Conservation (phyloP, 2,888 invertebrate species). For the Phalangium opilio region DNA sequence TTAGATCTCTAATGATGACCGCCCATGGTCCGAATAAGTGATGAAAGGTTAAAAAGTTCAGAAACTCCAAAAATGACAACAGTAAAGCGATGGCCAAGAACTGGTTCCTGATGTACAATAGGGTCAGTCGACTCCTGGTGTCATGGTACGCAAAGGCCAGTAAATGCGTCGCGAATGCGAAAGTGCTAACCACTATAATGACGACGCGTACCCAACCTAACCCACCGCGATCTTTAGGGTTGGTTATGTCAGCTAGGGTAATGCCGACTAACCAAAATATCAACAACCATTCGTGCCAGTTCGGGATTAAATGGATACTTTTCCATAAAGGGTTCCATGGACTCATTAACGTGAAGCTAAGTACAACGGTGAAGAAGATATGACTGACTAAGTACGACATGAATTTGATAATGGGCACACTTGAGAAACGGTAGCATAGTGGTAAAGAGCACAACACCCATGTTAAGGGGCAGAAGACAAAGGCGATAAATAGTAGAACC, state of each 20-base stretch:
- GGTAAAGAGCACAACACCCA: conserved; percentile 94
- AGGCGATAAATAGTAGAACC: conserved; percentile 76
- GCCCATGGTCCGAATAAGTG: conserved; percentile 99
- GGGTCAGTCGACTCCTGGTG: conserved; percentile 51
- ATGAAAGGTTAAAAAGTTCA: conserved; percentile 96
- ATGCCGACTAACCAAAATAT: conserved; percentile 89
- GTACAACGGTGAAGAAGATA: conserved; percentile 85
- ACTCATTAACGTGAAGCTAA: conserved; percentile 52
- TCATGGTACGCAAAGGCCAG: conserved; percentile 40
- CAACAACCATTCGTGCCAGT: conserved; percentile 92
- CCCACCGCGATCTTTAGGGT: conserved; percentile 93
- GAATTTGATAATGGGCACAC: conserved; percentile 98
- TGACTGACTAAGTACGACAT: conserved; percentile 99
- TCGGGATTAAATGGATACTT: conserved; percentile 52
- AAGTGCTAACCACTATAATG: conserved; percentile 51
- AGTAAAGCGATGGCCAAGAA: conserved; percentile 89
- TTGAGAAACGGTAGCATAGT: conserved; percentile 84
- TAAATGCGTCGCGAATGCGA: conserved; percentile 77
- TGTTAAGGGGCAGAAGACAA: conserved; percentile 85
- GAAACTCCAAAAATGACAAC: conserved; percentile 89
- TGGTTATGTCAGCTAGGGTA: conserved; percentile 86
- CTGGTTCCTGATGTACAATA: conserved; percentile 85
- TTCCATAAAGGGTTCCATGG: conserved; percentile 31
- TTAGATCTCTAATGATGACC: conserved; percentile 76
- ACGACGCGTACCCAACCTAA: conserved; percentile 62